Conservation (phyloP, 2,888 invertebrate species). For the Zonitis immaculata region DNA sequence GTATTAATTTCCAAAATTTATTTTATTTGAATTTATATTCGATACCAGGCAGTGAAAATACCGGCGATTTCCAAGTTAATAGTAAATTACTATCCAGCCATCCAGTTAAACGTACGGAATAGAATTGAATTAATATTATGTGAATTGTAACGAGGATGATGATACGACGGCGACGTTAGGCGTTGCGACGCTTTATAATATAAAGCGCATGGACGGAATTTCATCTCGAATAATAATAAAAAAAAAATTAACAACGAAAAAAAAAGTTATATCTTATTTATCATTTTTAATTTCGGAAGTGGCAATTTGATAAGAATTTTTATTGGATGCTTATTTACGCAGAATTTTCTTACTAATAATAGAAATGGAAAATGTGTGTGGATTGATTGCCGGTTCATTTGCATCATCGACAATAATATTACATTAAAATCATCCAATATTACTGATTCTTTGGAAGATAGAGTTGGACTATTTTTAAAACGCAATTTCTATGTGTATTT, state of each 20-base stretch:
- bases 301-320: background rate
- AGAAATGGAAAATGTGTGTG: background rate
- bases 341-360: background rate
- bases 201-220: constrained; percentile 23
- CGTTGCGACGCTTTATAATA: constrained; percentile 24
- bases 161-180: constrained; percentile 28
- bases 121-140: constrained; percentile 15
- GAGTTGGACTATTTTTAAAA: background rate
- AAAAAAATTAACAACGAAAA: background rate
- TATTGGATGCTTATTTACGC: background rate
- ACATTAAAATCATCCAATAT: background rate
- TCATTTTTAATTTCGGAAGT: background rate
- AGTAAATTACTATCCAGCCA: constrained; percentile 49
- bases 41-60: constrained; percentile 43
- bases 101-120: constrained; percentile 45
- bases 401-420: background rate
- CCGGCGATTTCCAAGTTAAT: constrained; percentile 6
- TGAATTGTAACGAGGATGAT: constrained; percentile 25
- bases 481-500: background rate
- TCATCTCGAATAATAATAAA: background rate
- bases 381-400: too few species aligned
- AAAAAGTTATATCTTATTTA: background rate
- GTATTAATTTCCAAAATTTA: background rate
- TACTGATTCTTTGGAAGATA: background rate
- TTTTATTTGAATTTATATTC: constrained; percentile 8